Base-by-base conservation (phyloP, 2,888 invertebrate species). In the Melikaiella ostensackeni region DNA sequence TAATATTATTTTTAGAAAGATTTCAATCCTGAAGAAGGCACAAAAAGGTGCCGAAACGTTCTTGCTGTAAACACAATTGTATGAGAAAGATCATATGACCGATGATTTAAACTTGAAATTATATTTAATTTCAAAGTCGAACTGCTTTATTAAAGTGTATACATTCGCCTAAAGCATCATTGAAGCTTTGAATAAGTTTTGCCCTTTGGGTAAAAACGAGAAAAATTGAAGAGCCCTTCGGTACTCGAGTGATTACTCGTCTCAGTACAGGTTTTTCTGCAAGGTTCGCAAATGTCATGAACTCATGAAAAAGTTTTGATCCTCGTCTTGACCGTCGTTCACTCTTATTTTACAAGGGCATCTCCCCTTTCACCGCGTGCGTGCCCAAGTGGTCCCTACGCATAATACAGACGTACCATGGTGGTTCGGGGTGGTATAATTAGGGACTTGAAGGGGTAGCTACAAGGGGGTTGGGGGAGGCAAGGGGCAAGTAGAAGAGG, bases 361-460 rank as follows among this genome's bases (percentile, higher is more conserved):
- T 86, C 83, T 83, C 86, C 82, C 86, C 87, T 87, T 85, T 86
- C 84, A 82, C 86, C 86, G 87, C 85, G 91, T 91, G 91, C 91
- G 91, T 91, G 91, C 91, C 90, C 89, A 91, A 91, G 91, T 91
- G 90, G 86, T 89, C 87, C 88, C 86, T 84, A 90, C 90, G 89
- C 89, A 91, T 91, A 91, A 91, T 90, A 88, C 89, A 88, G 87
- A 87, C 88, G 85, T 84, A 84, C 85, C 80, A 85, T 84, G 86
- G 83, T 77, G 87, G 86, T 84, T 81, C 84, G 82, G 85, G 82
- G 79, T 83, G 82, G 88, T 89, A 91, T 91, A 91, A 91, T 91
- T 91, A 91, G 91, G 91, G 88, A 84, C 87, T 88, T 86, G 90
- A 89, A 90, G 88, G 90, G 90, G 88, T 87, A 86, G 86, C 85